Percentiles rank a stretch among this genome's conserved stretches.
Evolutionary conservation across 2,113 vertebrate genomes (phyloP).

Genomic region (Phalacrocorax brasilianus): DNA sequence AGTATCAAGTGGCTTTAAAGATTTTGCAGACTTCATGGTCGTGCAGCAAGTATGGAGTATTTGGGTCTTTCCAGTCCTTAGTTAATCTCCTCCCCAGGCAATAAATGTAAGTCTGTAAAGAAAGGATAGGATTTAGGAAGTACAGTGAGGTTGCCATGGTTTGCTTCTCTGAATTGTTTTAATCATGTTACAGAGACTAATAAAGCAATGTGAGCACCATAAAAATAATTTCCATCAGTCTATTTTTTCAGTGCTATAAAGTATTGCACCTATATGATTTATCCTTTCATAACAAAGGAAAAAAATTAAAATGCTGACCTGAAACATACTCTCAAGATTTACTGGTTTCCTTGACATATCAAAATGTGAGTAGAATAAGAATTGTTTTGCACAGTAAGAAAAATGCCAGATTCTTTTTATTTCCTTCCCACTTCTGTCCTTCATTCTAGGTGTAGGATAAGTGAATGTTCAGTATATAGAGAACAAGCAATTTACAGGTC

Average conservation of each 20-base stretch:
- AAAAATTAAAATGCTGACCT: not conserved
- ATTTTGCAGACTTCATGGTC: not conserved
- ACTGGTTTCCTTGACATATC: not conserved
- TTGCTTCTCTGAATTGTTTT: slow-evolving; percentile 4
- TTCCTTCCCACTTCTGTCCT: not conserved
- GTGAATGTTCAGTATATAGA: not conserved
- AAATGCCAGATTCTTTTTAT: not conserved
- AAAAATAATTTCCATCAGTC: not conserved
- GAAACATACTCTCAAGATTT: not conserved
- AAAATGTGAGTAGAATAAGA: not conserved
- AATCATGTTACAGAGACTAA: not conserved
- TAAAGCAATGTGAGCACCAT: not conserved
- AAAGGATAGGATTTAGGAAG: not conserved
- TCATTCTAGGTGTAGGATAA: not conserved
- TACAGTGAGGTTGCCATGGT: not conserved
- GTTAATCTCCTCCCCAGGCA: not conserved
- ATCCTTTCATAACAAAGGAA: not conserved
- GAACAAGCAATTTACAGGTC: not conserved
- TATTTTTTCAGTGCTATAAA: not conserved
- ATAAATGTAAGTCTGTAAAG: not conserved
- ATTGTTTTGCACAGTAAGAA: not conserved
- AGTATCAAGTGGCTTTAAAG: not conserved
- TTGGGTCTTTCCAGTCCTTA: not conserved
- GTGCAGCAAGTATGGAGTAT: not conserved
- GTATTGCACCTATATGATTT: not conserved